Base-by-base conservation (phyloP, 2,888 invertebrate species). In the Spodoptera littoralis region DNA sequence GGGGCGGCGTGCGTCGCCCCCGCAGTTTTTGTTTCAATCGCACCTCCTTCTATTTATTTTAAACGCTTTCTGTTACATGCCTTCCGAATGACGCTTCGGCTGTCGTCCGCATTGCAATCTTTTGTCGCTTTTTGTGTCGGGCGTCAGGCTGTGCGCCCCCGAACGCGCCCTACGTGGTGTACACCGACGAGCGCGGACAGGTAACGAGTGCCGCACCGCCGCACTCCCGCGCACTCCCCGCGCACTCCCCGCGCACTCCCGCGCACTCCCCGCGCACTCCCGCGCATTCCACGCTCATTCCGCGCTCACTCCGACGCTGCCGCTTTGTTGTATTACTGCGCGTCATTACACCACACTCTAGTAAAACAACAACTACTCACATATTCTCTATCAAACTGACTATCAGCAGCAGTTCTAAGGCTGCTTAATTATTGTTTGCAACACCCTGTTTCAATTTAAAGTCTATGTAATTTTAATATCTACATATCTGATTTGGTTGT, bases 151-250 rank as follows among this genome's bases (percentile, higher is more conserved):
- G 97, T 96, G 96, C 97, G 96, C 97, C 97, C 92, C 96, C 96
- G 95, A 98, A 98, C 96, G 98, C 98, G 96, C 97, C 97, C 95
- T 98, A 97, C 96, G 98, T 98, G 96, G 97, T 97, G 96, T 98
- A 98, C 97, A 98, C 98, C 96, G 98, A 98, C 96, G 97, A 97
- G 95, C 97, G 97, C 96, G 98, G 98, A 97, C 98, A 98, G 98
- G 98, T 98, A 98, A 96, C 95, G 95, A 78, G 93, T 94, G 72
- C 60, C 62, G 49, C 65, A 56, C 72, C 48, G 53, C 57, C 18
- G 49, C 65, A 56, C 72, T 46, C 50, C 57, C 18, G 43, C n/a
- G 24, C 60, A 12, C 49, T 45, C 47, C 41, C 42, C 22, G 60
- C 53, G 13, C 60, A 24, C 51, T 27, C 49, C 18, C 42, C 47